Evolutionary conservation across 2,113 vertebrate species (phyloP).

Genomic region (Ardeotis arabs): DNA sequence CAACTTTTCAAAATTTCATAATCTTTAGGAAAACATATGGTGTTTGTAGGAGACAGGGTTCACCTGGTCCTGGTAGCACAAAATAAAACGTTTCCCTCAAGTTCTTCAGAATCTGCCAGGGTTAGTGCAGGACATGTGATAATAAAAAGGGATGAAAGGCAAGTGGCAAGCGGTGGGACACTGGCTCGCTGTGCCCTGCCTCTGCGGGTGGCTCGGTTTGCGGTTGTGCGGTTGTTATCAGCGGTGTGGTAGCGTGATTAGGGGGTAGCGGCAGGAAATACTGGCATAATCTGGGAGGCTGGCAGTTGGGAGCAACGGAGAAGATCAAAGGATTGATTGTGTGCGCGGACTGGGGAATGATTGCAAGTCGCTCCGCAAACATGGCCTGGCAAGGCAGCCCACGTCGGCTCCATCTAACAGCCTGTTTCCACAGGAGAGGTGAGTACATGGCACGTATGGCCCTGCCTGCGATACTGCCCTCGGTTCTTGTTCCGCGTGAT

Average conservation of each 20-base stretch:
- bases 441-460: fast-evolving
- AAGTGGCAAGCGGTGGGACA: not conserved
- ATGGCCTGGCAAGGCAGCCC: not conserved
- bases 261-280: not conserved
- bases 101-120: not conserved
- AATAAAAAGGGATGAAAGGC: not conserved
- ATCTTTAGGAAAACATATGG: not conserved
- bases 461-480: not conserved
- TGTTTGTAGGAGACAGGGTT: not conserved
- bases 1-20: not conserved
- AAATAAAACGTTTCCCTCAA: not conserved
- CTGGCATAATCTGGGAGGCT: not conserved
- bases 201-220: not conserved
- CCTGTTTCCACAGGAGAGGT: not conserved
- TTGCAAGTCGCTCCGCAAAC: not conserved
- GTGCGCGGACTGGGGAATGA: constrained; percentile 1
- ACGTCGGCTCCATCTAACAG: fast-evolving
- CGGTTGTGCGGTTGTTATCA: fast-evolving
- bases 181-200: not conserved
- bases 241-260: fast-evolving
- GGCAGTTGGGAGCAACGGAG: not conserved
- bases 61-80: not conserved
- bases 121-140: not conserved
- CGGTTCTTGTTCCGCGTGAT: fast-evolving
- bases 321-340: constrained; percentile 44